A percentile compares a stretch with the other conserved stretches of the same genome.
phyloP scores from a whole-genome alignment of 2,797 vertebrate species.

The Danio aesculapii region DNA sequence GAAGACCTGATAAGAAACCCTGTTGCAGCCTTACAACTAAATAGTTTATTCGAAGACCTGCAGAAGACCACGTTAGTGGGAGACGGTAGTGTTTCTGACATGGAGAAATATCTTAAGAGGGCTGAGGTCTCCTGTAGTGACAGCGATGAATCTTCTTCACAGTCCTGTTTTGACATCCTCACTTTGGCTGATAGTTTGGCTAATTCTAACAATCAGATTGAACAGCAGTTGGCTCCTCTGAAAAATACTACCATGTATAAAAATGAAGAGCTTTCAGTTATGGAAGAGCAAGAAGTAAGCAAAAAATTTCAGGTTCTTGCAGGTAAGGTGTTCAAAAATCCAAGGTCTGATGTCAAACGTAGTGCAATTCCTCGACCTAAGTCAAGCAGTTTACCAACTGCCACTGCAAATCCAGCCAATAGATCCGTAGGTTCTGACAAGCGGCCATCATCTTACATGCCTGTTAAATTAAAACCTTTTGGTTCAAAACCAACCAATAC shows the following conservation, averaged over 20 bases:
- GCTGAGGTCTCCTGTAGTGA: conserved; percentile 75
- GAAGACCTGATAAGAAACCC: background rate
- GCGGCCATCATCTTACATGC: conserved; percentile 36
- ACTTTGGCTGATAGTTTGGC: conserved; percentile 65
- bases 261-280: background rate
- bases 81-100: conserved; percentile 82
- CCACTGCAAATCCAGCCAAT: conserved; percentile 56
- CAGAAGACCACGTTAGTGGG: conserved; percentile 73
- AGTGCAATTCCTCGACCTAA: conserved; percentile 68
- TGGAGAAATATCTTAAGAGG: conserved; percentile 91
- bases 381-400: conserved; percentile 37
- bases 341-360: conserved; percentile 58
- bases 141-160: conserved; percentile 71
- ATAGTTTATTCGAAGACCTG: conserved; percentile 59
- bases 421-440: conserved; percentile 62
- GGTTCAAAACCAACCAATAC: conserved; percentile 47
- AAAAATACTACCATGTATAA: conserved; percentile 38
- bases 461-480: conserved; percentile 38
- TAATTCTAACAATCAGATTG: conserved; percentile 60
- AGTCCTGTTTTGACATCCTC: conserved; percentile 75
- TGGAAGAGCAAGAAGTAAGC: background rate
- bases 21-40: conserved; percentile 44
- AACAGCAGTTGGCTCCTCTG: conserved; percentile 32
- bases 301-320: conserved; percentile 29
- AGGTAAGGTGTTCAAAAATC: conserved; percentile 14